These are phyloP conservation scores for Harlomillsia oculata DNA, from an alignment of 1,140 invertebrate species.

Conservation along the genomic window DNA sequence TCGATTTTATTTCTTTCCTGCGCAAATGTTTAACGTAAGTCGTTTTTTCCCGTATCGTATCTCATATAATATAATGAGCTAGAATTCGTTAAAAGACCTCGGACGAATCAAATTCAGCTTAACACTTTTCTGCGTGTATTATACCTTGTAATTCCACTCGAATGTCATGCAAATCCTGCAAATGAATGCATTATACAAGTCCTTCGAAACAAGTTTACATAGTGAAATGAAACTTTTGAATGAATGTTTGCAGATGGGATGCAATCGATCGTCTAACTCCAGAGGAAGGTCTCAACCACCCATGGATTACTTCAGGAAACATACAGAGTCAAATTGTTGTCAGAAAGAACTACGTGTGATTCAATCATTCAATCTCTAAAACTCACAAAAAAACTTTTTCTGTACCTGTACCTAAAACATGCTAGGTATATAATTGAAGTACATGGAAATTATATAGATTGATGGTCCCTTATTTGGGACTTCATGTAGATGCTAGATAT, in stretches of 20 bases:
- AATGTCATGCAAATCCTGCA: too few relatives aligned
- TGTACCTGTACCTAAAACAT: too few relatives aligned
- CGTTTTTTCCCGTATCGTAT: too few relatives aligned
- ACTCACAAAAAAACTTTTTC: neutral
- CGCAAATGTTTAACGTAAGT: slow-evolving; percentile 35
- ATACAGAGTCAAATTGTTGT: slow-evolving; percentile 15
- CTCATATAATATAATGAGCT: too few relatives aligned
- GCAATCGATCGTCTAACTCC: slow-evolving; percentile 84
- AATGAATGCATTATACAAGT: too few relatives aligned
- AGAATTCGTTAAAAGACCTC: too few relatives aligned
- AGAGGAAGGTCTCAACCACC: slow-evolving; percentile 60
- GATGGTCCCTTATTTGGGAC: neutral
- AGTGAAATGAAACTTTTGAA: too few relatives aligned
- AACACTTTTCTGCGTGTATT: too few relatives aligned
- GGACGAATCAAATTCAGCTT: too few relatives aligned
- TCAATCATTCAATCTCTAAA: neutral
- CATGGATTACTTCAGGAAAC: slow-evolving; percentile 44
- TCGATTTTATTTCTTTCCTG: slow-evolving; percentile 34
- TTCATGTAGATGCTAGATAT: neutral
- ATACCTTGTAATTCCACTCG: too few relatives aligned
- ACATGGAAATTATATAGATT: neutral
- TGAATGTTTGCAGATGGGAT: slow-evolving; percentile 78
- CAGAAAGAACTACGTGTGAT: slow-evolving; percentile 24
- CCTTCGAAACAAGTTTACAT: too few relatives aligned
- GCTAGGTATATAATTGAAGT: too few relatives aligned